These are phyloP conservation scores for Chlamydotis undulata DNA, from an alignment of 2,113 vertebrate genomes.

Conservation along the genomic window DNA sequence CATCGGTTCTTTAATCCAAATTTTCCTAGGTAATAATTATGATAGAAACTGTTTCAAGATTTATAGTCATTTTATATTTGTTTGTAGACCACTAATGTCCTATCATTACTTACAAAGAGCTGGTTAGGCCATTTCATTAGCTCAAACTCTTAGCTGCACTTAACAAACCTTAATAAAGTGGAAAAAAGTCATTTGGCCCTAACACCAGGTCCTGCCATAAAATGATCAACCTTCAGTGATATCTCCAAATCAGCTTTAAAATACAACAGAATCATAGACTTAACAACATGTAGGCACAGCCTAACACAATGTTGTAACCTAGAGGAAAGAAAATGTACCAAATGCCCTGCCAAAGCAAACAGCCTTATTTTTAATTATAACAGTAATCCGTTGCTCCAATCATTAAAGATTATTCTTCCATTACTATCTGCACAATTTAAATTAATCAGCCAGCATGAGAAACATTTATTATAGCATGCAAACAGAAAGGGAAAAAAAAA, in stretches of 20 bases:
- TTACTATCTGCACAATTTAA: neutral
- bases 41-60: neutral
- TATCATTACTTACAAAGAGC: neutral
- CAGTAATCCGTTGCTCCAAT: neutral
- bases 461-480: neutral
- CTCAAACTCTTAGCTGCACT: neutral
- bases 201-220: neutral
- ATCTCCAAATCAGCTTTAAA: neutral
- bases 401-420: neutral
- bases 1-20: constrained; percentile 55
- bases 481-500: neutral
- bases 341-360: neutral
- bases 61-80: neutral
- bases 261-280: neutral
- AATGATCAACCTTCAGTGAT: neutral
- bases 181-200: neutral
- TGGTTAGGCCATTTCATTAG: neutral
- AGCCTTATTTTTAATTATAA: neutral
- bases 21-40: constrained; percentile 47
- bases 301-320: neutral
- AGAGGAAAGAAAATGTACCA: neutral
- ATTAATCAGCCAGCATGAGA: neutral
- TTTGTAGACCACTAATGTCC: neutral
- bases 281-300: neutral
- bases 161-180: neutral